Evolutionary conservation across 23 tunicate species (phyloP).

Genomic region (Oikopleura albicans): DNA sequence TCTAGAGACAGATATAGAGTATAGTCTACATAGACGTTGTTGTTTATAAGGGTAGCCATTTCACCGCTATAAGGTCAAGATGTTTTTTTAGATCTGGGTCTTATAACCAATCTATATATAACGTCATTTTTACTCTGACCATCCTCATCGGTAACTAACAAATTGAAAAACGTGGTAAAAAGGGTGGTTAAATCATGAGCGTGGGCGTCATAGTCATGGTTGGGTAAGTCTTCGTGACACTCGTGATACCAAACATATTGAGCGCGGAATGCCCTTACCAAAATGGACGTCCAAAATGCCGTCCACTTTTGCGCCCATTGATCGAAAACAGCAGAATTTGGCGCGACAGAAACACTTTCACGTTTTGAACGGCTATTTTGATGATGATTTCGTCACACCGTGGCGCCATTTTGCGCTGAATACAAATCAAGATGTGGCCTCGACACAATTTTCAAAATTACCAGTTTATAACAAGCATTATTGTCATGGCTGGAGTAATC

Average conservation of each 20-base stretch:
- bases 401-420: too few relatives aligned
- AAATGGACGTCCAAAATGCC: not conserved
- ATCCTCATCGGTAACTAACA: not conserved
- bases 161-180: not conserved
- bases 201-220: not conserved
- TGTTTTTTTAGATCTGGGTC: too few relatives aligned
- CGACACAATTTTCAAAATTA: not conserved
- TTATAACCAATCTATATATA: too few relatives aligned
- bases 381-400: not conserved
- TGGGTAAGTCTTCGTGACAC: conserved; percentile 2
- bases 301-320: not conserved
- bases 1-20: too few relatives aligned
- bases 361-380: not conserved
- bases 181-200: not conserved
- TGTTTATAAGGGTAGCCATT: too few relatives aligned
- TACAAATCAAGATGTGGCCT: not conserved
- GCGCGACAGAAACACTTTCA: not conserved
- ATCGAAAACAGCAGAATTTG: not conserved
- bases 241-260: not conserved
- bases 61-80: too few relatives aligned
- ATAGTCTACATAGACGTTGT: too few relatives aligned
- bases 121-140: too few relatives aligned
- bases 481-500: not conserved
- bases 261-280: not conserved
- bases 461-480: conserved; percentile 10